phyloP scores from a whole-genome alignment of 2,888 invertebrate genomes.

The Aphodius sticticus region DNA sequence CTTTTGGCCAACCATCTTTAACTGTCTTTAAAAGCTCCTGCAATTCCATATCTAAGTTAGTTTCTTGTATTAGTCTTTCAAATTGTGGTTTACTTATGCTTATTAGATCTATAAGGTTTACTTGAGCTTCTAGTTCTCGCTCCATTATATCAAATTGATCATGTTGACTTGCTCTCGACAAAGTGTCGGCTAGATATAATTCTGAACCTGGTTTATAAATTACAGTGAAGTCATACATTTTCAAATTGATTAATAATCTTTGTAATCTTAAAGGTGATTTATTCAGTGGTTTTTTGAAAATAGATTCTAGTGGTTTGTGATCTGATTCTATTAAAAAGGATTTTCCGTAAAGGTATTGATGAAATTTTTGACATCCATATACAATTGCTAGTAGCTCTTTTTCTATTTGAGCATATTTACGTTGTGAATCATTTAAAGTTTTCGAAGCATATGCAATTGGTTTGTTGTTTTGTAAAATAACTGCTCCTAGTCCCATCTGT shows the following conservation, averaged over 20 bases:
- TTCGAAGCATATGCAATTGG: conserved; percentile 53
- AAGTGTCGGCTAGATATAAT: conserved; percentile 23
- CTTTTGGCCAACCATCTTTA: conserved; percentile 17
- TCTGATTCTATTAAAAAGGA: conserved; percentile 40
- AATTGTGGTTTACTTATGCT: background rate
- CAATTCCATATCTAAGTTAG: conserved; percentile 8
- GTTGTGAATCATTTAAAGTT: conserved; percentile 28
- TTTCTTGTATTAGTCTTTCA: conserved; percentile 7
- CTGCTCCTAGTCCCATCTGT: conserved; percentile 46
- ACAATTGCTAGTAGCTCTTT: conserved; percentile 49
- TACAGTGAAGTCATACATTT: conserved; percentile 17
- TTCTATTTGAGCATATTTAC: conserved; percentile 50
- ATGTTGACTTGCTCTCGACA: conserved; percentile 5
- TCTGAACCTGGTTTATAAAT: conserved; percentile 19
- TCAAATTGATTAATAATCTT: conserved; percentile 25
- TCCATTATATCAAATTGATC: background rate
- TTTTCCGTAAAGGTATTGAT: conserved; percentile 50
- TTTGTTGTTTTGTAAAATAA: conserved; percentile 50
- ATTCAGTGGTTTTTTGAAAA: conserved; percentile 19
- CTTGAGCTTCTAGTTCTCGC: conserved; percentile 12
- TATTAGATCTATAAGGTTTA: conserved; percentile 9
- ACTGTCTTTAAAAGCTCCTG: conserved; percentile 11
- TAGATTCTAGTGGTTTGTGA: conserved; percentile 33
- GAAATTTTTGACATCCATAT: conserved; percentile 46
- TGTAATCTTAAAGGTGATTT: conserved; percentile 30